Conservation (phyloP, 2,797 vertebrate genomes). For the Lithobates sylvaticus region DNA sequence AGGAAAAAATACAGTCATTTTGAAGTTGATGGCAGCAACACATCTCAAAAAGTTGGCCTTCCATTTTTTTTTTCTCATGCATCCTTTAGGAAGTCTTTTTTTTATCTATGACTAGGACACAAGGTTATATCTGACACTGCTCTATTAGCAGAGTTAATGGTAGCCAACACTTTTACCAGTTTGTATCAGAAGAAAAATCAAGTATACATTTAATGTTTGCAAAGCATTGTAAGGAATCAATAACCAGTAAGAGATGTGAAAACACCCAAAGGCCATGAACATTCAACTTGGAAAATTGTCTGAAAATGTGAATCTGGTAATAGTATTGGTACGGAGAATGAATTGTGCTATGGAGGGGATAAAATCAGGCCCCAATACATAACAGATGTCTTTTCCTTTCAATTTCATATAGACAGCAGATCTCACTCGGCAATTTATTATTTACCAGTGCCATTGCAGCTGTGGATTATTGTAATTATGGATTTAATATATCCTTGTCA, state of each 20-base stretch:
- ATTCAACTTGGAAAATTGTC: background rate
- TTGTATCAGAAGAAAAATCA: background rate
- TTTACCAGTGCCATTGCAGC: slow-evolving; percentile 69
- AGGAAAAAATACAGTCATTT: too few species aligned
- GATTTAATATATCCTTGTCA: slow-evolving; percentile 67
- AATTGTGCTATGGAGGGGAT: slow-evolving; percentile 1
- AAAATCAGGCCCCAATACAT: slow-evolving; percentile 50
- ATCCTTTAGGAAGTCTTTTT: too few species aligned
- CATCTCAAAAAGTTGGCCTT: too few species aligned
- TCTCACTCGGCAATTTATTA: slow-evolving; percentile 67
- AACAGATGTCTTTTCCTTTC: slow-evolving; percentile 64
- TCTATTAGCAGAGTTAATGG: too few species aligned
- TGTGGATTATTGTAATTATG: slow-evolving; percentile 72
- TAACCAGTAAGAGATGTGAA: background rate
- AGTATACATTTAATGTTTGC: too few species aligned
- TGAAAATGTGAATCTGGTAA: background rate
- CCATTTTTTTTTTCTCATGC: too few species aligned
- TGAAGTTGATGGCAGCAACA: too few species aligned
- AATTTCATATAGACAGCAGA: slow-evolving; percentile 58
- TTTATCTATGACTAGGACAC: too few species aligned
- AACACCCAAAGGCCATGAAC: background rate
- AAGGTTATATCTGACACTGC: too few species aligned
- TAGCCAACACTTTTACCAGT: background rate
- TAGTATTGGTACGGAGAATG: background rate
- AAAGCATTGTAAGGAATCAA: background rate